These are phyloP conservation scores for Sceliomorpha sp. DNA, from an alignment of 2,888 invertebrate genomes.

Conservation along the genomic window DNA sequence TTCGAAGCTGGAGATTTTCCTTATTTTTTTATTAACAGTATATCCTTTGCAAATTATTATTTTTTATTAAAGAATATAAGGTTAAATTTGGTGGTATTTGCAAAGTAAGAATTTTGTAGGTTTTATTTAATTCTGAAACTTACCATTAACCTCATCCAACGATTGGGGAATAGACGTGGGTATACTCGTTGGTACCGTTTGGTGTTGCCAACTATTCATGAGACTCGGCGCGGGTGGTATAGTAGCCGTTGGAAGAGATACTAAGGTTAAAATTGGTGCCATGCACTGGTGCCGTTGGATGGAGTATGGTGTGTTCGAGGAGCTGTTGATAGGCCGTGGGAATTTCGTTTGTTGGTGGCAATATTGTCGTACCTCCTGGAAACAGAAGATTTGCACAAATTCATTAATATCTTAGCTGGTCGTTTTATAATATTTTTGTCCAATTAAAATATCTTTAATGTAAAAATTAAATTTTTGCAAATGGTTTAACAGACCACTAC, in stretches of 20 bases:
- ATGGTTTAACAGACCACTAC: too few relatives aligned
- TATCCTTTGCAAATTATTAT: too few relatives aligned
- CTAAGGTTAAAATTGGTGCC: constrained; percentile 63
- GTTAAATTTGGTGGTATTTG: neutral
- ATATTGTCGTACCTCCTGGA: constrained; percentile 69
- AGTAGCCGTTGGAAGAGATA: constrained; percentile 70
- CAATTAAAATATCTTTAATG: neutral
- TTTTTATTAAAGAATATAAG: too few relatives aligned
- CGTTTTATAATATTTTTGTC: constrained; percentile 3
- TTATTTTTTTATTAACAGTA: too few relatives aligned
- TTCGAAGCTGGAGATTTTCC: too few relatives aligned
- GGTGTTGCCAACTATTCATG: constrained; percentile 61
- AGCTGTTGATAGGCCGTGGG: constrained; percentile 76
- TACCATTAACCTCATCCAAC: constrained; percentile 76
- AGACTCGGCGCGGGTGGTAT: constrained; percentile 63
- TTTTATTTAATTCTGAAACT: constrained; percentile 36
- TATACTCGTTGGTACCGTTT: constrained; percentile 36
- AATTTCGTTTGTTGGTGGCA: constrained; percentile 72
- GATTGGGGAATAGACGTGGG: constrained; percentile 71
- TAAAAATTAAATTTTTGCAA: too few relatives aligned
- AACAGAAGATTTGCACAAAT: constrained; percentile 18
- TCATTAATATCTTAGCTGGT: neutral
- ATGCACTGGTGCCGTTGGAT: constrained; percentile 69
- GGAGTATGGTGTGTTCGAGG: constrained; percentile 74
- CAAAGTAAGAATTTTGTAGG: neutral